These are phyloP conservation scores for Musca domestica DNA, from an alignment of 1,140 invertebrate genomes.

Conservation along the genomic window DNA sequence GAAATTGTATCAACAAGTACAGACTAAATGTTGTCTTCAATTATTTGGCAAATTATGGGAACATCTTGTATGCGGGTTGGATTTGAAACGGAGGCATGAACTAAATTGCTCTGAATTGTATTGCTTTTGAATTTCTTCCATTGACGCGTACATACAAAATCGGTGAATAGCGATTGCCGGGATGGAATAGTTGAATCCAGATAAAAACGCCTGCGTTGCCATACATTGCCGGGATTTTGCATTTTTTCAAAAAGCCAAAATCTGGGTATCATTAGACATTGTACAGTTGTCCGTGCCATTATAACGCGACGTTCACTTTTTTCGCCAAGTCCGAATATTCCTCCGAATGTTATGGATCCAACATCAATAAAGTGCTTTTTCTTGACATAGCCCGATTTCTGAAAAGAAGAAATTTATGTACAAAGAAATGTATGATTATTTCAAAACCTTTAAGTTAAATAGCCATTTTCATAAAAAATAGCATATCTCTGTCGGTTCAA, in stretches of 20 bases:
- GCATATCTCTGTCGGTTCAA: no score
- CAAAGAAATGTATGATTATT: no score
- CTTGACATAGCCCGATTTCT: no score
- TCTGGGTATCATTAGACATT: slow-evolving; percentile 59
- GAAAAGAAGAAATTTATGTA: no score
- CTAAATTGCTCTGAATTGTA: slow-evolving; percentile 43
- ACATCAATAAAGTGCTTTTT: slow-evolving; percentile 48
- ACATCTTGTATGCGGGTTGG: slow-evolving; percentile 36
- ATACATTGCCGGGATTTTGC: slow-evolving; percentile 61
- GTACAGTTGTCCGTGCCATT: slow-evolving; percentile 55
- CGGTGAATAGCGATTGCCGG: slow-evolving; percentile 54
- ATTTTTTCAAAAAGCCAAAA: slow-evolving; percentile 58
- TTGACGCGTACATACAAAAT: slow-evolving; percentile 54
- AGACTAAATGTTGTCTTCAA: slow-evolving; percentile 26
- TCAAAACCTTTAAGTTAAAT: no score
- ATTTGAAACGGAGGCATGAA: background rate
- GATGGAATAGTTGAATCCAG: slow-evolving; percentile 59
- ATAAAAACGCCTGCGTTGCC: slow-evolving; percentile 59
- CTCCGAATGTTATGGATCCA: slow-evolving; percentile 43
- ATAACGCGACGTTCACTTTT: slow-evolving; percentile 57
- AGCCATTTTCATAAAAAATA: no score
- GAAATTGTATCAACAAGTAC: no score
- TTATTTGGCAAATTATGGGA: slow-evolving; percentile 47
- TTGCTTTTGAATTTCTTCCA: slow-evolving; percentile 57
- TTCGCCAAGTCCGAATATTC: slow-evolving; percentile 56